Conservation (phyloP, 2,113 vertebrate genomes). For the Chionomys nivalis region DNA sequence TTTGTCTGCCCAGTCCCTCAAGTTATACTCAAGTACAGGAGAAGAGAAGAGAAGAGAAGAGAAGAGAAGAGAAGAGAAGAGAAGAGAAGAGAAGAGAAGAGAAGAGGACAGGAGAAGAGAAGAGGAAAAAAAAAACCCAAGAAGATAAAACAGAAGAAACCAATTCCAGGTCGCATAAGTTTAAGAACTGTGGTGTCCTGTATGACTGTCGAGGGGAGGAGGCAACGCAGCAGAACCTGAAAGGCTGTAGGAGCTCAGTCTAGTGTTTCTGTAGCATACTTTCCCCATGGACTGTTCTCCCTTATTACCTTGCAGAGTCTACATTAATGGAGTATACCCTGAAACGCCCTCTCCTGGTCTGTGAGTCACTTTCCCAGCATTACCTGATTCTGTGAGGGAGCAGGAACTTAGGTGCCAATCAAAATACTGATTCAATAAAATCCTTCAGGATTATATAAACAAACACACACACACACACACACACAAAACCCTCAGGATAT, state of each 20-base stretch:
- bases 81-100: too few species aligned
- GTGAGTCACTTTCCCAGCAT: background rate
- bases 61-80: background rate
- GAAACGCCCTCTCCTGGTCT: background rate
- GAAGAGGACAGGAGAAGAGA: background rate
- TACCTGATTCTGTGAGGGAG: constrained; percentile 21
- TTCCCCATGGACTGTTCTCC: background rate
- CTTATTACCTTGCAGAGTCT: background rate
- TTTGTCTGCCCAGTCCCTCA: background rate
- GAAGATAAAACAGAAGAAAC: background rate
- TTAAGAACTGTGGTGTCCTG: background rate
- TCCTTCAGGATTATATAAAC: constrained; percentile 1
- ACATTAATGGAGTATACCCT: background rate
- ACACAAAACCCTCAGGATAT: constrained; percentile 9
- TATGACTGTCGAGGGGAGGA: background rate
- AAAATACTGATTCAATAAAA: constrained; percentile 39
- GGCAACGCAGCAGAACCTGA: background rate
- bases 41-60: background rate
- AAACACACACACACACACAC: background rate
- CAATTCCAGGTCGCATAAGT: background rate
- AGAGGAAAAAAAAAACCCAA: background rate
- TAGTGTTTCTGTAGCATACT: constrained; percentile 12
- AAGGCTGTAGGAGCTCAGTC: background rate
- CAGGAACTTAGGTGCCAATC: background rate
- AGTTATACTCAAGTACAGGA: background rate